phyloP scores from a whole-genome alignment of 2,113 vertebrate species.

The Centropus unirufus region DNA sequence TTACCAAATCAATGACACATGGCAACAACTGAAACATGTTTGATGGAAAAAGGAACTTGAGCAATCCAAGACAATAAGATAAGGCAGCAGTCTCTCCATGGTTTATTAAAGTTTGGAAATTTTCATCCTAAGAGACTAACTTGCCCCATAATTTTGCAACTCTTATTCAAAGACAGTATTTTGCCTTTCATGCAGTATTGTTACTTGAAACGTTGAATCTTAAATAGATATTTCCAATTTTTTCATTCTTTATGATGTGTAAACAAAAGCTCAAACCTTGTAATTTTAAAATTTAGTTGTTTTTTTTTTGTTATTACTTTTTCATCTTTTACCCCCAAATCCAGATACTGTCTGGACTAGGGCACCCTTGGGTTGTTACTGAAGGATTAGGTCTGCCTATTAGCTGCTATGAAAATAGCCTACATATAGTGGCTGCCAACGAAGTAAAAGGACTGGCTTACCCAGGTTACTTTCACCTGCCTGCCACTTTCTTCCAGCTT shows the following conservation, averaged over 20 bases:
- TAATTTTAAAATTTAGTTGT: not conserved
- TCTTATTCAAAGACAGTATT: not conserved
- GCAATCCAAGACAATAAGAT: constrained; percentile 7
- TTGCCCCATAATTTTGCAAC: not conserved
- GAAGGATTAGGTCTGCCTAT: not conserved
- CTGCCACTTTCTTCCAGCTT: not conserved
- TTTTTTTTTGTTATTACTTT: not conserved
- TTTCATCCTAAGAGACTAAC: not conserved
- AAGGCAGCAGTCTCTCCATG: not conserved
- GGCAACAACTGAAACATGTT: not conserved
- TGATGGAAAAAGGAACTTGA: constrained; percentile 2
- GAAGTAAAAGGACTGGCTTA: not conserved
- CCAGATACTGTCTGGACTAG: not conserved
- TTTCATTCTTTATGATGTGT: not conserved
- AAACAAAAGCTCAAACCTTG: not conserved
- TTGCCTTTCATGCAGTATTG: not conserved
- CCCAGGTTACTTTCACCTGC: not conserved
- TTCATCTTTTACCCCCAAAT: not conserved
- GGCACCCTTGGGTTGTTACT: not conserved
- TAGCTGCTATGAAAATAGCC: not conserved
- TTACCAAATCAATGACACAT: not conserved
- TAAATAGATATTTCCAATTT: not conserved
- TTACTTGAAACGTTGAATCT: not conserved
- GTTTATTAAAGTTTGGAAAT: constrained; percentile 10
- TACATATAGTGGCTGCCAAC: not conserved